These are phyloP conservation scores for Oligia strigilis DNA, from an alignment of 2,888 invertebrate species.

Conservation along the genomic window DNA sequence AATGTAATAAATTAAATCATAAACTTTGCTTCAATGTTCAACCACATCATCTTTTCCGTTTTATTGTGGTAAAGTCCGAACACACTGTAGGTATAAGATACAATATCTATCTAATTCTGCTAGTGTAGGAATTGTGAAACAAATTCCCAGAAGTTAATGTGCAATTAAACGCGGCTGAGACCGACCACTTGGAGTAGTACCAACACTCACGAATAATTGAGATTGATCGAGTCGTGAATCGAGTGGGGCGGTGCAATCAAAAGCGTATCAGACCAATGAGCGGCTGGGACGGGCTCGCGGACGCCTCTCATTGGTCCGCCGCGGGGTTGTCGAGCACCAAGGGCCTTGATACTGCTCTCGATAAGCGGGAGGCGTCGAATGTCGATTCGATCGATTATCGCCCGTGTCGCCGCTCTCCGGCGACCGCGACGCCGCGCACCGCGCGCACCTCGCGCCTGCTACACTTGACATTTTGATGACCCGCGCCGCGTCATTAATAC, in stretches of 20 bases:
- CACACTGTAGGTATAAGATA: not conserved
- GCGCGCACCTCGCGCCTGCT: not conserved
- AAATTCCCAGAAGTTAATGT: constrained; percentile 62
- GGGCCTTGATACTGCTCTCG: constrained; percentile 88
- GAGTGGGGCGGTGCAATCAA: constrained; percentile 89
- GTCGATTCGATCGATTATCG: constrained; percentile 87
- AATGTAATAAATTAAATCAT: constrained; percentile 23
- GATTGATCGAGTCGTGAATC: constrained; percentile 89
- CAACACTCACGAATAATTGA: constrained; percentile 84
- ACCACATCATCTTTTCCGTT: not conserved
- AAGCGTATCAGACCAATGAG: constrained; percentile 88
- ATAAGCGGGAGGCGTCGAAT: constrained; percentile 88
- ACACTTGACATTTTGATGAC: constrained; percentile 53
- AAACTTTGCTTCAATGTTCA: constrained; percentile 3
- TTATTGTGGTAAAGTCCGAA: constrained; percentile 9
- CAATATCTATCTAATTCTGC: constrained; percentile 32
- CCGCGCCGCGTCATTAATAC: constrained; percentile 41
- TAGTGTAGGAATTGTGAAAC: constrained; percentile 45
- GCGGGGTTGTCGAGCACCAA: constrained; percentile 85
- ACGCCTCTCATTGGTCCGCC: constrained; percentile 81
- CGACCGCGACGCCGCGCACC: constrained; percentile 13
- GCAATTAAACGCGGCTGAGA: constrained; percentile 74
- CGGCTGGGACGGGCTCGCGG: constrained; percentile 74
- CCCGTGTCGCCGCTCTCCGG: constrained; percentile 71
- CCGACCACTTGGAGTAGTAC: constrained; percentile 78